phyloP scores from a whole-genome alignment of 2,797 vertebrate species.

The Acipenser oxyrinchus region DNA sequence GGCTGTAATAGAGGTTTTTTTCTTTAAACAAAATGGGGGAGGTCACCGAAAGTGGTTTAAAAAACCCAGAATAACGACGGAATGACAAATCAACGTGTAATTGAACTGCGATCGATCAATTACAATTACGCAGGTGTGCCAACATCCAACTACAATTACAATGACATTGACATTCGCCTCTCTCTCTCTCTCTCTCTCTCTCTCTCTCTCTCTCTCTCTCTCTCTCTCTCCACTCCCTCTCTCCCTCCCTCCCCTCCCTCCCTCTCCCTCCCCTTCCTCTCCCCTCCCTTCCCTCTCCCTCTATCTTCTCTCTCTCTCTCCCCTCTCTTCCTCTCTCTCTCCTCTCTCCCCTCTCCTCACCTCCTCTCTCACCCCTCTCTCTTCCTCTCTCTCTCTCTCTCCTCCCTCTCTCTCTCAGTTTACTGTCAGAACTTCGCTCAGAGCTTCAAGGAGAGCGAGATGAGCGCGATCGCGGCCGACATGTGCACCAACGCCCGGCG shows the following conservation, averaged over 20 bases:
- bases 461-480: constrained; percentile 91
- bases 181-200: constrained; percentile 6
- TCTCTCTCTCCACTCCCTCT: constrained; percentile 1
- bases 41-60: too few relatives aligned
- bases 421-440: constrained; percentile 96
- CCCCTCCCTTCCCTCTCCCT: constrained; percentile 27
- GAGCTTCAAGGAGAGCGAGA: constrained; percentile 95
- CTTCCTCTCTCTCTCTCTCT: not conserved
- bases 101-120: too few relatives aligned
- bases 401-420: constrained; percentile 56
- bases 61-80: too few relatives aligned
- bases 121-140: too few relatives aligned
- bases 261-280: constrained; percentile 32
- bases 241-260: constrained; percentile 24
- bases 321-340: not conserved
- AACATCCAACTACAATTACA: too few relatives aligned
- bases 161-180: not conserved
- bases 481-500: constrained; percentile 95
- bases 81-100: too few relatives aligned
- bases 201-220: constrained; percentile 12
- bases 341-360: not conserved
- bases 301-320: constrained; percentile 1
- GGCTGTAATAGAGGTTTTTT: too few relatives aligned
- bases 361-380: not conserved
- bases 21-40: too few relatives aligned